Percentiles rank a stretch among this genome's conserved stretches.
Conservation (phyloP, 2,888 invertebrate species). For the Anodontia alba region DNA sequence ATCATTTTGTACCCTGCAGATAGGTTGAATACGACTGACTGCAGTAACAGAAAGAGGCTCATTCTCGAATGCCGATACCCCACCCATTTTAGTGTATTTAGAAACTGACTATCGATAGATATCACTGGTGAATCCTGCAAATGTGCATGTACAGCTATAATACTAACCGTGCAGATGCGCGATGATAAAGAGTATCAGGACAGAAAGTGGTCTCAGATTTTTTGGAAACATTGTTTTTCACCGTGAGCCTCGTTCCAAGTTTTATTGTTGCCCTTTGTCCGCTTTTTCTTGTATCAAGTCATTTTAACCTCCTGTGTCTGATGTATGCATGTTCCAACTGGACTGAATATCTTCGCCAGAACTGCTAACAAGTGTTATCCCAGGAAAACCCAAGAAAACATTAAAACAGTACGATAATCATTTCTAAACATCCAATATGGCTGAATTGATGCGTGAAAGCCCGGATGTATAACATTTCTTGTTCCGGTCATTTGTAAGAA, state of each 20-base stretch:
- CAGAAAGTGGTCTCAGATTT: not conserved
- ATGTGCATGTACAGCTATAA: no score
- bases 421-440: slow-evolving; percentile 63
- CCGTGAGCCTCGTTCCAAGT: not conserved
- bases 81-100: no score
- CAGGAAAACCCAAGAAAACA: not conserved
- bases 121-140: no score
- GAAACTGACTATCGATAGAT: no score
- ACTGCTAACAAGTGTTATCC: no score
- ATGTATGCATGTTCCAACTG: no score
- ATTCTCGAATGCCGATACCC: no score
- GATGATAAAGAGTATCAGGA: not conserved
- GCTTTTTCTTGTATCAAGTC: not conserved
- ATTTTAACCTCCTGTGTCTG: no score
- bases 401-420: not conserved
- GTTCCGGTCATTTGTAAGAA: slow-evolving; percentile 14
- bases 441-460: slow-evolving; percentile 48
- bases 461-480: slow-evolving; percentile 53
- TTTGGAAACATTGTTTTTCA: not conserved
- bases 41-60: no score
- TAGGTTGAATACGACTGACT: no score
- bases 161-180: slow-evolving; percentile 24
- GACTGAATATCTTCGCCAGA: no score
- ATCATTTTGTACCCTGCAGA: no score
- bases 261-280: not conserved